Conservation (phyloP, 2,888 invertebrate species). For the Rotaria magnacalcarata region DNA sequence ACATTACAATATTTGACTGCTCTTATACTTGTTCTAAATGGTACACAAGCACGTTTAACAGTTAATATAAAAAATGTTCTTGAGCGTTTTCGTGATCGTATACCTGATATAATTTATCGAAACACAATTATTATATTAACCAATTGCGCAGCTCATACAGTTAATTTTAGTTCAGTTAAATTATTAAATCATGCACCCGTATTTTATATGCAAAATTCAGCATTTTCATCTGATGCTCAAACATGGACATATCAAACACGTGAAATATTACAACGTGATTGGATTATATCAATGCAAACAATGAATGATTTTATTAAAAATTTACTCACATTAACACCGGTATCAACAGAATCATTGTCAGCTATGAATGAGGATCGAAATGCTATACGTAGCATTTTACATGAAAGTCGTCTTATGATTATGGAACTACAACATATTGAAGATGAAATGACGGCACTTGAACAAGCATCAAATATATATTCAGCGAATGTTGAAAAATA, state of each 20-base stretch:
- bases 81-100: slow-evolving; percentile 32
- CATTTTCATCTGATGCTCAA: not conserved
- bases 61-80: slow-evolving; percentile 28
- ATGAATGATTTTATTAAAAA: slow-evolving; percentile 30
- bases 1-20: not conserved
- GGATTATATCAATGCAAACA: not conserved
- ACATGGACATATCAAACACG: not conserved
- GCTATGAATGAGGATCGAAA: slow-evolving; percentile 14
- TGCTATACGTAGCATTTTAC: not conserved
- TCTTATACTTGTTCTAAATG: slow-evolving; percentile 15
- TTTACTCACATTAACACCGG: slow-evolving; percentile 3
- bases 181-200: not conserved
- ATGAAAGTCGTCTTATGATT: slow-evolving; percentile 30
- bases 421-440: slow-evolving; percentile 34
- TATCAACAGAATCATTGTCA: not conserved
- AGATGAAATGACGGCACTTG: slow-evolving; percentile 21
- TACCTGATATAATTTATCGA: not conserved
- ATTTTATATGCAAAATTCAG: slow-evolving; percentile 36
- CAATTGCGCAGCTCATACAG: slow-evolving; percentile 1
- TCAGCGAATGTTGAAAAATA: slow-evolving; percentile 22
- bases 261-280: slow-evolving; percentile 25
- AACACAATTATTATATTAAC: slow-evolving; percentile 31
- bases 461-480: slow-evolving; percentile 29
- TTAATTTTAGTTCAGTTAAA: slow-evolving; percentile 21
- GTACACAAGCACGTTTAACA: slow-evolving; percentile 36